Evolutionary conservation across 2,888 invertebrate genomes (phyloP).

Genomic region (Himalopsyche kuldschensis): DNA sequence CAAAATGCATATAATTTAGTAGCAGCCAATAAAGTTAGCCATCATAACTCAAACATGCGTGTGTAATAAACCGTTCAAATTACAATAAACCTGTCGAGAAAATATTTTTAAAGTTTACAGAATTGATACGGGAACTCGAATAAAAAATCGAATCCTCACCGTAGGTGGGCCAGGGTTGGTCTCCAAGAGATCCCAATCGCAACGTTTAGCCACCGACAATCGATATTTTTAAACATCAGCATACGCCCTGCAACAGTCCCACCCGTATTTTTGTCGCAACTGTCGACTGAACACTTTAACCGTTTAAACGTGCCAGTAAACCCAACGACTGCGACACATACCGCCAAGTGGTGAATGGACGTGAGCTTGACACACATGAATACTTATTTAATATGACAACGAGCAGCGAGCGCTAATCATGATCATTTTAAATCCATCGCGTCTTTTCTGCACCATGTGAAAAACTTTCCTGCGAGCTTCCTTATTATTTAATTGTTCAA

Average conservation of each 20-base stretch:
- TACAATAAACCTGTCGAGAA: background rate
- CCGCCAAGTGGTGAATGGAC: too few relatives aligned
- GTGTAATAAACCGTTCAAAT: background rate
- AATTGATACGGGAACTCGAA: background rate
- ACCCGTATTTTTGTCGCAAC: conserved; percentile 2
- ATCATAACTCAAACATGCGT: background rate
- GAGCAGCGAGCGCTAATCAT: too few relatives aligned
- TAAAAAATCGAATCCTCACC: background rate
- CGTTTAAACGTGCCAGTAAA: background rate
- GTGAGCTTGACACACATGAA: too few relatives aligned
- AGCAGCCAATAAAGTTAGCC: too few relatives aligned
- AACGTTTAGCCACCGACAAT: conserved; percentile 33
- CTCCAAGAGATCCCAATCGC: conserved; percentile 24
- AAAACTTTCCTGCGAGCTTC: too few relatives aligned
- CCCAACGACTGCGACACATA: too few relatives aligned
- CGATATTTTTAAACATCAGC: conserved; percentile 32
- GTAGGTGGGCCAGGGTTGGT: background rate
- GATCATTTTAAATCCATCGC: too few relatives aligned
- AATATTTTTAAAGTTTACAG: background rate
- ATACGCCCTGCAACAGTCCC: background rate
- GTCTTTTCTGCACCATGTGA: too few relatives aligned
- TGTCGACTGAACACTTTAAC: background rate
- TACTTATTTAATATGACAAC: too few relatives aligned
- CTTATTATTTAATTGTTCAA: too few relatives aligned
- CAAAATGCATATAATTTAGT: too few relatives aligned